Base-by-base conservation (phyloP, 2,113 vertebrate genomes). In the Leucopsar rothschildi region DNA sequence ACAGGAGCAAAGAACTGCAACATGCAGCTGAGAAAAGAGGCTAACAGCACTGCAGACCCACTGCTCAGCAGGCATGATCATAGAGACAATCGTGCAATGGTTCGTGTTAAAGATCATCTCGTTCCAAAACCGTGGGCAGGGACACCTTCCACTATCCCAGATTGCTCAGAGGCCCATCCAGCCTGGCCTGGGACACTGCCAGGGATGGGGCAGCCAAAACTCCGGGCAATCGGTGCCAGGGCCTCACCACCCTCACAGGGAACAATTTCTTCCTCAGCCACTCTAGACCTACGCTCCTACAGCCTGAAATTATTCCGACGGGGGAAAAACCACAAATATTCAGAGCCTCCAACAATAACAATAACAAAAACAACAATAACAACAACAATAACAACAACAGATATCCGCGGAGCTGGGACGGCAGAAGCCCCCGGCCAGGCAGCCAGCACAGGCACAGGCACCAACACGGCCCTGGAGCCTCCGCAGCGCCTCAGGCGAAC, bases 71-170 rank as follows among this genome's bases (percentile, higher is more conserved):
- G 24, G 21, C 22, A 5, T 0, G 35, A 18, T 1, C 18, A 45
- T 0, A 7, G 23, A 40, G 0, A 19, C 29, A 19, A 42, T 1
- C 25, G 8, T 4, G 25, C 6, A 10, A 29, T 17, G 40, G 9
- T 4, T 6, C 8, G 40, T 20, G 35, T 0, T 14, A 49, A 13
- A 42, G 21, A 27, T 27, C 17, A 6, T 2, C n/a, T 18, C 5
- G 8, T 63, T 28, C 40, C 47, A 35, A n/a, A 28, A 16, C 39
- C 16, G 13, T 1, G 53, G 39, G 69, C 39, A 68, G 28, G 31
- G 28, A 10, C 40, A 53, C 11, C 29, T 35, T 0, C 24, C 61
- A 31, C 39, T 3, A 3, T 2, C 25, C 56, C 79, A 27, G 6
- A 12, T 1, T 16, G 29, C 40, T 40, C 55, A 7, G 12, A 76